These are phyloP conservation scores for Atherinosoma microstoma DNA, from an alignment of 2,797 vertebrate species.

Conservation along the genomic window DNA sequence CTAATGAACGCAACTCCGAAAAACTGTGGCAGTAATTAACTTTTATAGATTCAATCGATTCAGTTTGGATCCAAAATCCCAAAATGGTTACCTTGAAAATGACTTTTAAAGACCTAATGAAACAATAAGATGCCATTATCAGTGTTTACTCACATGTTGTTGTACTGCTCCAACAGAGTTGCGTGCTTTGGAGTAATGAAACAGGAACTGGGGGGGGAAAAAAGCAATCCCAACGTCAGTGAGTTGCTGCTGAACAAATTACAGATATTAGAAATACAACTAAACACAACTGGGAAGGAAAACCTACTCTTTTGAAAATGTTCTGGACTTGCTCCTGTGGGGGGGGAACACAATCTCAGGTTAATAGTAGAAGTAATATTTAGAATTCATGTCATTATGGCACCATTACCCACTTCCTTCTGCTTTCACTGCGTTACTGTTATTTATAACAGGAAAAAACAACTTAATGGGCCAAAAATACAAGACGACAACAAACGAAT, in stretches of 20 bases:
- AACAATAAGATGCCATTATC: neutral
- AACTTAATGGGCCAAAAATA: neutral
- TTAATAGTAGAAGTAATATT: constrained; percentile 3
- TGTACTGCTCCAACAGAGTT: constrained; percentile 77
- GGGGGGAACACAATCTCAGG: constrained; percentile 5
- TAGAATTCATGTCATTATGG: too few species aligned
- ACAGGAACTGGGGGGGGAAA: constrained; percentile 77
- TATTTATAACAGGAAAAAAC: neutral
- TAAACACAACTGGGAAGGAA: neutral
- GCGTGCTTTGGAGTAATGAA: constrained; percentile 85
- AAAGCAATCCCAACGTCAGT: neutral
- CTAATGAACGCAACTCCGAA: too few species aligned
- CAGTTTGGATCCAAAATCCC: too few species aligned
- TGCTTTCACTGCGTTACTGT: neutral
- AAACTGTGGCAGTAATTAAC: too few species aligned
- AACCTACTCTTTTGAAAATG: constrained; percentile 85
- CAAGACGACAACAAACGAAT: neutral
- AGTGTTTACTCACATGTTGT: constrained; percentile 67
- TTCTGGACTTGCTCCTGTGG: constrained; percentile 82
- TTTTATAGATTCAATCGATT: too few species aligned
- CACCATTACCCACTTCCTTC: neutral
- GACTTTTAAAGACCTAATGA: neutral
- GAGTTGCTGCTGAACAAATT: neutral
- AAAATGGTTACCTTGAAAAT: neutral
- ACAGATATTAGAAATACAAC: neutral